These are phyloP conservation scores for Chionoecetes opilio DNA, from an alignment of 1,140 invertebrate genomes.

Conservation along the genomic window DNA sequence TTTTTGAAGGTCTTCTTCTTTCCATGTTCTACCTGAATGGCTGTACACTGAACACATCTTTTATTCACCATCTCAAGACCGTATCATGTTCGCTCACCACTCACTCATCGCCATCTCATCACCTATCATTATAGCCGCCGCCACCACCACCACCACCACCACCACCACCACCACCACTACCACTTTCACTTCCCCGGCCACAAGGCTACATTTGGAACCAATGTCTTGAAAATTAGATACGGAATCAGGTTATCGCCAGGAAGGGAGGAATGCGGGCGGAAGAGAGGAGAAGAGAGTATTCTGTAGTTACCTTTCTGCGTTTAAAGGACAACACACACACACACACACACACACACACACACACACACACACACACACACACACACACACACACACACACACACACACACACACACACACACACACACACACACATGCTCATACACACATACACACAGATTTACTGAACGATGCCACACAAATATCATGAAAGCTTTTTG, in stretches of 20 bases:
- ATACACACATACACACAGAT: neutral
- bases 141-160: neutral
- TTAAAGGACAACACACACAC: neutral
- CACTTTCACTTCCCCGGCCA: neutral
- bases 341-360: constrained; percentile 27
- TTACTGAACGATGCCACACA: constrained; percentile 18
- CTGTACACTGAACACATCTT: too few species aligned
- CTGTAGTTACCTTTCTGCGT: neutral
- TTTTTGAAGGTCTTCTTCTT: neutral
- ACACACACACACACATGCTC: constrained; percentile 39
- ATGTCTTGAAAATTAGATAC: constrained; percentile 69
- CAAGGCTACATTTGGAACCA: constrained; percentile 58
- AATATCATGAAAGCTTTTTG: constrained; percentile 30
- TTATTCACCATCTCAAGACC: neutral
- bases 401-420: constrained; percentile 44
- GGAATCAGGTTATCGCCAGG: constrained; percentile 62
- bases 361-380: constrained; percentile 17
- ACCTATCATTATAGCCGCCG: too few species aligned
- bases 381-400: constrained; percentile 27
- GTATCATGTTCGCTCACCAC: neutral
- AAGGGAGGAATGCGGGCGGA: constrained; percentile 19
- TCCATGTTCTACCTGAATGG: neutral
- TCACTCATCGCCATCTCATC: neutral
- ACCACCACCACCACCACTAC: constrained; percentile 3
- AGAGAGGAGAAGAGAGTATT: constrained; percentile 1